phyloP scores from a whole-genome alignment of 1,140 invertebrate genomes.

The Battus philenor region DNA sequence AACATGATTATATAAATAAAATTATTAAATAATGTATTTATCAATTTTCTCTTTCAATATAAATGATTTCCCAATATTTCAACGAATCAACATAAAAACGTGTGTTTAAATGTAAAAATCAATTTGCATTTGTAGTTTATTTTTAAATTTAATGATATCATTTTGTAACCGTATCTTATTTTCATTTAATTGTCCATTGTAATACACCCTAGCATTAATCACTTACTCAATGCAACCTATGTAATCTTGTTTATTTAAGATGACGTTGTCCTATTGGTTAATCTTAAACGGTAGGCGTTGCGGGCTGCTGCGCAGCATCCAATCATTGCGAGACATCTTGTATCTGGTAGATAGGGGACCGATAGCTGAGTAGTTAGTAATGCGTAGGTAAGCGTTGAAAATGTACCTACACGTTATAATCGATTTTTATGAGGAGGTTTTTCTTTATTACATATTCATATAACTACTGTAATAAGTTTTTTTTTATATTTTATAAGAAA shows the following conservation, averaged over 20 bases:
- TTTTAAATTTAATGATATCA: too few species aligned
- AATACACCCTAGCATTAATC: background rate
- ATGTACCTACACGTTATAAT: background rate
- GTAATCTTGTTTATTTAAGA: constrained; percentile 11
- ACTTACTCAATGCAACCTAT: background rate
- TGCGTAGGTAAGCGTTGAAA: background rate
- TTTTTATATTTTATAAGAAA: background rate
- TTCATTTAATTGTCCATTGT: too few species aligned
- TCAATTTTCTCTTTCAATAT: too few species aligned
- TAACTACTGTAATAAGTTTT: background rate
- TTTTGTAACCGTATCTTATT: too few species aligned
- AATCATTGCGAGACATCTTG: constrained; percentile 3
- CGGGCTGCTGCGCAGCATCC: constrained; percentile 7
- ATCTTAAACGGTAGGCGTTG: constrained; percentile 9
- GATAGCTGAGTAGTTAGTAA: background rate
- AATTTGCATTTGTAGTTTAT: too few species aligned
- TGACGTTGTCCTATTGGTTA: constrained; percentile 4
- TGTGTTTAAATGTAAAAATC: too few species aligned
- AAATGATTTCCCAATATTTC: too few species aligned
- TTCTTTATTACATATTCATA: background rate
- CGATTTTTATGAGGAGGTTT: background rate
- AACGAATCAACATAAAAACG: too few species aligned
- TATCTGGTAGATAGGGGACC: constrained; percentile 14
- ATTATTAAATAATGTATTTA: background rate
- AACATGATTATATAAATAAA: background rate